These are phyloP conservation scores for Drosophila monieri DNA, from an alignment of 2,888 invertebrate genomes.

Conservation along the genomic window DNA sequence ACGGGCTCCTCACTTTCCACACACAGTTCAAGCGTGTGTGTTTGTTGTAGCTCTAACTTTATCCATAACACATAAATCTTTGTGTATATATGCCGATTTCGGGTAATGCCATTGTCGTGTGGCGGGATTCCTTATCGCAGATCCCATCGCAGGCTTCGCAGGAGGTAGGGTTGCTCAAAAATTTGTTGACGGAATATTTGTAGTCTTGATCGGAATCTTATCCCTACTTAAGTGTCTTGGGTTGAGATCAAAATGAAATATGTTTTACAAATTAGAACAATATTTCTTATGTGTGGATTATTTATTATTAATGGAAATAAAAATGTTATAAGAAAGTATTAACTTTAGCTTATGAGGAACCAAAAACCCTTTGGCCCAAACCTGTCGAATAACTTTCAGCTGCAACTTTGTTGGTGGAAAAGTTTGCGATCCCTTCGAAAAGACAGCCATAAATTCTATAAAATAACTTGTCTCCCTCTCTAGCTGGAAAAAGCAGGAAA, in stretches of 20 bases:
- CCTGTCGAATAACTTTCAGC: slow-evolving; percentile 19
- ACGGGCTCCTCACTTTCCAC: slow-evolving; percentile 32
- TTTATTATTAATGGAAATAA: background rate
- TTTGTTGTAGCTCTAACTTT: slow-evolving; percentile 42
- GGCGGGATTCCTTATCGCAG: slow-evolving; percentile 48
- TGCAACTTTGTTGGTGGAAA: slow-evolving; percentile 42
- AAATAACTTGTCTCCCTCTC: slow-evolving; percentile 53
- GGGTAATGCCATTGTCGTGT: slow-evolving; percentile 38
- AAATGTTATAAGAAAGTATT: slow-evolving; percentile 1
- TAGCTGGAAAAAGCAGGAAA: slow-evolving; percentile 54
- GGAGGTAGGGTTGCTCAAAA: slow-evolving; percentile 20
- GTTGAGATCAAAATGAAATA: slow-evolving; percentile 1
- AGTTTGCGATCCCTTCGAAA: slow-evolving; percentile 65
- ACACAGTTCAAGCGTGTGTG: slow-evolving; percentile 4
- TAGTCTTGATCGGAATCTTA: slow-evolving; percentile 21
- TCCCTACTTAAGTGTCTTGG: slow-evolving; percentile 17
- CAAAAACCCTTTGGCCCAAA: slow-evolving; percentile 12
- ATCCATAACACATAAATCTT: slow-evolving; percentile 39
- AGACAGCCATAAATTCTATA: slow-evolving; percentile 75
- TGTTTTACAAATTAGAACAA: slow-evolving; percentile 15
- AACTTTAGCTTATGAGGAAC: slow-evolving; percentile 21
- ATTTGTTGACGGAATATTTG: slow-evolving; percentile 39
- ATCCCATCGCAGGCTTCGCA: slow-evolving; percentile 40
- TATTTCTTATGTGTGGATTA: background rate
- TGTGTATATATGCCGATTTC: slow-evolving; percentile 41